Percentiles rank a stretch among this genome's conserved stretches.
Conservation (phyloP, 2,888 invertebrate species). For the Trissonchulus sp. region DNA sequence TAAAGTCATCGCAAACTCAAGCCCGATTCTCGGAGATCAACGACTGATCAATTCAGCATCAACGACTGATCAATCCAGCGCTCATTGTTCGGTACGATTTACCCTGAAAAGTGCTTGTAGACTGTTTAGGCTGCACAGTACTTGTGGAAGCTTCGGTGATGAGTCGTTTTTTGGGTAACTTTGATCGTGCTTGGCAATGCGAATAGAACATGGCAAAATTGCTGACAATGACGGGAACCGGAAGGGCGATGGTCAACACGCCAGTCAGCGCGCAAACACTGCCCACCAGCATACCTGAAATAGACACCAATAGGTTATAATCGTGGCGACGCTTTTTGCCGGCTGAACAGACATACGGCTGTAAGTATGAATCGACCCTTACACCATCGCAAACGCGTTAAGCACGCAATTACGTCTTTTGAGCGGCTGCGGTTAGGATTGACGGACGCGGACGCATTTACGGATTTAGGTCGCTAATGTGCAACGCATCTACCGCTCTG, state of each 20-base stretch:
- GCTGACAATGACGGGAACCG: slow-evolving; percentile 62
- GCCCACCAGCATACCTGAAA: slow-evolving; percentile 24
- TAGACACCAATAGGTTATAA: too few species aligned
- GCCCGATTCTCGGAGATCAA: too few species aligned
- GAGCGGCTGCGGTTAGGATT: too few species aligned
- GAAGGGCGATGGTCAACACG: slow-evolving; percentile 67
- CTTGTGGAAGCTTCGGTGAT: background rate
- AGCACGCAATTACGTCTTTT: too few species aligned
- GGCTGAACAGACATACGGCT: background rate
- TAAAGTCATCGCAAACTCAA: too few species aligned
- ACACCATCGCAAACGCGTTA: too few species aligned
- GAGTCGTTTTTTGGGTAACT: slow-evolving; percentile 4
- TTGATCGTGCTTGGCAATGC: slow-evolving; percentile 57
- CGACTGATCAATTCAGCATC: too few species aligned
- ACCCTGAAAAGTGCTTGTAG: slow-evolving; percentile 3
- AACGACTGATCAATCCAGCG: too few species aligned
- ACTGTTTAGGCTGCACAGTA: background rate
- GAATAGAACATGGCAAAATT: slow-evolving; percentile 94
- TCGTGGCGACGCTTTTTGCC: background rate
- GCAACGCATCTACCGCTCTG: too few species aligned
- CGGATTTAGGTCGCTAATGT: too few species aligned
- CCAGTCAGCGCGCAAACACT: slow-evolving; percentile 89
- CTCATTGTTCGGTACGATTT: slow-evolving; percentile 24
- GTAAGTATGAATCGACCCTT: too few species aligned
- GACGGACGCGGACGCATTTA: too few species aligned